Evolutionary conservation across 1,140 invertebrate genomes (phyloP).

Genomic region (Temnothorax longispinosus): DNA sequence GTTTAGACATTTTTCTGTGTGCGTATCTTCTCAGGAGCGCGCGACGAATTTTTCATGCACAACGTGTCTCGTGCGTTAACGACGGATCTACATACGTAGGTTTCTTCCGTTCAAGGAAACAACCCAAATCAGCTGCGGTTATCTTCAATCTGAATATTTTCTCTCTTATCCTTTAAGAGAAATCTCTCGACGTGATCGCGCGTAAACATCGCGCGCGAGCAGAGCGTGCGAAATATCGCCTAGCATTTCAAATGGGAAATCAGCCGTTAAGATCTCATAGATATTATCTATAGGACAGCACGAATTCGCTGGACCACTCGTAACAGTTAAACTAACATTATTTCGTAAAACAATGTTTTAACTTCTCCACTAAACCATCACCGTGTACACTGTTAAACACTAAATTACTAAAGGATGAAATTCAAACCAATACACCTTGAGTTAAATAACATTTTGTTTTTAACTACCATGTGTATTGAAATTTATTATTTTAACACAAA

Average conservation of each 20-base stretch:
- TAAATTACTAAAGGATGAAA: no score
- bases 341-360: neutral
- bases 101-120: constrained; percentile 62
- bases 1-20: constrained; percentile 61
- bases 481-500: no score
- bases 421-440: no score
- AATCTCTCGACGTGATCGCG: constrained; percentile 26
- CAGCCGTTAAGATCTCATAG: constrained; percentile 27
- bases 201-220: neutral
- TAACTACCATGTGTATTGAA: no score
- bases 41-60: constrained; percentile 65
- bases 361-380: neutral
- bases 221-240: constrained; percentile 26
- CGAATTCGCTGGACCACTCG: neutral
- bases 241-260: constrained; percentile 33
- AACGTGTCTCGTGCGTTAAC: constrained; percentile 57
- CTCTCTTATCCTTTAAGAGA: constrained; percentile 10
- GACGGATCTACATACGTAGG: constrained; percentile 56
- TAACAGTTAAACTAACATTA: neutral
- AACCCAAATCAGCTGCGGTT: constrained; percentile 59
- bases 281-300: neutral
- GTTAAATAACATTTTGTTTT: no score
- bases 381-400: no score
- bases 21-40: neutral
- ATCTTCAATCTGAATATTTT: constrained; percentile 53